Base-by-base conservation (phyloP, 2,113 vertebrate genomes). In the Poecile atricapillus region DNA sequence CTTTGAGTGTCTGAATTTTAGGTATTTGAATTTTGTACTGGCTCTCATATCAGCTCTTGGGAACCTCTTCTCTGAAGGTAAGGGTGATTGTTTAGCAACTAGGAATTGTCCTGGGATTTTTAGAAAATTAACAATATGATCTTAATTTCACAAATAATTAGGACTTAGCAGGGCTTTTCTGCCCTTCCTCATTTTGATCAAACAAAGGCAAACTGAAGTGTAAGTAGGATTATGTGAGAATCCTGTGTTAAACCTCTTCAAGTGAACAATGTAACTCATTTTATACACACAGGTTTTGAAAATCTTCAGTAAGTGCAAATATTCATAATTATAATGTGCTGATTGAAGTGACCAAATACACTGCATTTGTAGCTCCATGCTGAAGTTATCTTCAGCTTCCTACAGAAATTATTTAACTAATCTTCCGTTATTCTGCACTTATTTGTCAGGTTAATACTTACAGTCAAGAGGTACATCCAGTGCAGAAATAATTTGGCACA, bases 401-500 rank as follows among this genome's bases (percentile, higher is more conserved):
- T 28, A 28, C 31, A 62, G 33, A 76, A 87, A 76, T 53, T 52
- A 69, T 70, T 49, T 62, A 67, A 87, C 18, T 73, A 19, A 53
- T 24, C 50, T 83, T 80, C 58, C n/a, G 31, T 60, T 58, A 91
- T 75, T 73, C 21, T 73, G 20, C 58, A 52, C 3, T 63, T 90
- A 64, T 62, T 91, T 59, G 84, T 60, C 70, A 83, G 23, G 30
- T 83, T 93, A 96, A 96, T 97, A 98, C 99, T 99, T 98, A 99
- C 99, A 98, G 97, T 99, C 99, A 85, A 99, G 98, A 94, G 99
- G 99, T 93, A 99, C 99, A 67, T 99, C 99, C 98, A 99, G 88
- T 7, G 99, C 98, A n/a, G 96, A 93, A 97, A 98, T 94, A 71
- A 98, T 95, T 94, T 98, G 98, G 96, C 98, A 98, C 96, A 99